Evolutionary conservation across 2,888 invertebrate genomes (phyloP).

Genomic region (Ctenicera cuprea): DNA sequence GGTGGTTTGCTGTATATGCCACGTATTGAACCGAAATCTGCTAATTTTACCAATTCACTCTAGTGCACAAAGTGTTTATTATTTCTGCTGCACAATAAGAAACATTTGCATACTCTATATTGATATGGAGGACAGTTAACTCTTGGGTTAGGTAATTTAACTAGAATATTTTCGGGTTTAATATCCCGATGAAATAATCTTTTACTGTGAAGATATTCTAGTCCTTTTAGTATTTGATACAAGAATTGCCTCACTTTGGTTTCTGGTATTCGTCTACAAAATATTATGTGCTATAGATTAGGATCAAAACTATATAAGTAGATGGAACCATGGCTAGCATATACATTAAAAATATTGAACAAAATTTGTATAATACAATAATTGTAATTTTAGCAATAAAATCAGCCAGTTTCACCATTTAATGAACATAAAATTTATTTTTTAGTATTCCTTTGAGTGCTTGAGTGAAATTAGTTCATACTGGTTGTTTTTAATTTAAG

Average conservation of each 20-base stretch:
- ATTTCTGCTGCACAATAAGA: background rate
- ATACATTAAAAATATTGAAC: no score
- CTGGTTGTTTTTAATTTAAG: no score
- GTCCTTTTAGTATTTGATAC: constrained; percentile 78
- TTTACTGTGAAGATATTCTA: constrained; percentile 79
- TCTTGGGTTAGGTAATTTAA: constrained; percentile 71
- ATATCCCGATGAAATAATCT: constrained; percentile 81
- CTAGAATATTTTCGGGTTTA: constrained; percentile 82
- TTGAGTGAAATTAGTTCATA: no score
- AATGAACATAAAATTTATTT: no score
- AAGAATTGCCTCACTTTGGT: constrained; percentile 75
- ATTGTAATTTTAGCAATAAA: no score
- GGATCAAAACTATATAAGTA: no score
- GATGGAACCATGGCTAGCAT: no score
- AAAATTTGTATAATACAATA: no score
- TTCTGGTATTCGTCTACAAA: constrained; percentile 73
- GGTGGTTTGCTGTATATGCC: constrained; percentile 78
- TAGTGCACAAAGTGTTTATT: constrained; percentile 50
- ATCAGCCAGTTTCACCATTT: no score
- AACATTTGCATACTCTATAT: constrained; percentile 11
- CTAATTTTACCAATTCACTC: constrained; percentile 76
- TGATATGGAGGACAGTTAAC: constrained; percentile 9
- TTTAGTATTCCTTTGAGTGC: no score
- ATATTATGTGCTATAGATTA: constrained; percentile 52
- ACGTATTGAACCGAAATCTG: constrained; percentile 79